Conservation (phyloP, 2,888 invertebrate genomes). For the Calliopum simillimum region DNA sequence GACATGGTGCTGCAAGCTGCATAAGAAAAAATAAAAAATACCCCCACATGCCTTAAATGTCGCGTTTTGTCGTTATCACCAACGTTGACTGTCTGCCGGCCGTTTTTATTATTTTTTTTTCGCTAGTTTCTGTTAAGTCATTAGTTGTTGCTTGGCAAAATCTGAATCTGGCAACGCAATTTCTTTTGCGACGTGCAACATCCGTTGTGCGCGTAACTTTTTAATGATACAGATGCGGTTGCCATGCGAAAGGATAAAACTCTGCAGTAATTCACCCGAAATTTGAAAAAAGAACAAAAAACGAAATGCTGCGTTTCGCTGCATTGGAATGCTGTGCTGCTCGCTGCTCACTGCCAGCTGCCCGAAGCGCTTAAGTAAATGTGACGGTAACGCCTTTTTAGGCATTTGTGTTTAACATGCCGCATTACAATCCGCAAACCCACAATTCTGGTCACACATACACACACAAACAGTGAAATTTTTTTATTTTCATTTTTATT, state of each 20-base stretch:
- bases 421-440: constrained; percentile 20
- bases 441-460: constrained; percentile 5
- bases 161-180: background rate
- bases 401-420: constrained; percentile 24
- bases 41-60: no score
- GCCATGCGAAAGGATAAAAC: constrained; percentile 36
- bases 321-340: constrained; percentile 9
- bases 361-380: constrained; percentile 18
- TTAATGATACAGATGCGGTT: constrained; percentile 48
- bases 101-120: no score
- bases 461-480: background rate
- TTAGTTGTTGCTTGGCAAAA: no score
- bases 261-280: constrained; percentile 40
- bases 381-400: constrained; percentile 28
- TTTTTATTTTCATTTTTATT: background rate
- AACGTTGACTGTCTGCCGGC: no score
- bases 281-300: constrained; percentile 34
- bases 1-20: no score
- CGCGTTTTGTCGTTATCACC: no score
- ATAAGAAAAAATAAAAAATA: no score
- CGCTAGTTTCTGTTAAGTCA: no score
- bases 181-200: background rate
- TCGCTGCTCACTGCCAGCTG: background rate
- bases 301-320: constrained; percentile 29
- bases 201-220: constrained; percentile 42